Base-by-base conservation (phyloP, 2,113 vertebrate genomes). In the Clarias batrachus region DNA sequence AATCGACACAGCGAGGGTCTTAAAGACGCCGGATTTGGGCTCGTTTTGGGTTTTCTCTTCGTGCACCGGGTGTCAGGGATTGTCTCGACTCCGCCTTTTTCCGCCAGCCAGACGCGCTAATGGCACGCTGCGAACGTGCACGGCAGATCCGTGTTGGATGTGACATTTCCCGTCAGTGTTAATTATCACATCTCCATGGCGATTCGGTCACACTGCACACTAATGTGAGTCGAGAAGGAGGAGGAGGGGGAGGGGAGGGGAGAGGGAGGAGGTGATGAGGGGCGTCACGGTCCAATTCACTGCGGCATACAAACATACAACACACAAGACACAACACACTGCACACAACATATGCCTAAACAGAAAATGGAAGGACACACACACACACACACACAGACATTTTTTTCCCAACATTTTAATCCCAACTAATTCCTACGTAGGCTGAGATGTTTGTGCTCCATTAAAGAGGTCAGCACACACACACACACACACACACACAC, bases 161-260 rank as follows among this genome's bases (percentile, higher is more conserved):
- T 90, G 90, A 88, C 88, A 88, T 88, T 86, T 85, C 54, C 84
- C 52, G 65, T 91, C 90, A 86, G 82, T 56, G 84, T 86, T 89
- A 91, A 89, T 91, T 90, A 91, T 84, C 65, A 60, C 87, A 66
- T 84, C 71, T 60, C 89, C 59, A 74, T 85, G 60, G 81, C 13
- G 80, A 81, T 83, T 91, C 88, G 74, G 60, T 82, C 83, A 41
- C 82, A 54, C 88, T 88, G 71, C 54, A 84, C 30, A 70, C 81
- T 85, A 73, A 82, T 86, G 84, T 59, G 80, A 81, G 84, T 77
- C 25, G 71, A 84, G 62, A 4, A 78, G 48, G 37, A 27, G 63
- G 66, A 13, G 17, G 9, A 14, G 33, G 57, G 65, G 30, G 73
- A 33, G 82, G 81, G 12, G 77, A 56, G 57, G 65, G 30, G 73